These are phyloP conservation scores for Dicyrtoma fusca DNA, from an alignment of 2,888 invertebrate genomes.

Conservation along the genomic window DNA sequence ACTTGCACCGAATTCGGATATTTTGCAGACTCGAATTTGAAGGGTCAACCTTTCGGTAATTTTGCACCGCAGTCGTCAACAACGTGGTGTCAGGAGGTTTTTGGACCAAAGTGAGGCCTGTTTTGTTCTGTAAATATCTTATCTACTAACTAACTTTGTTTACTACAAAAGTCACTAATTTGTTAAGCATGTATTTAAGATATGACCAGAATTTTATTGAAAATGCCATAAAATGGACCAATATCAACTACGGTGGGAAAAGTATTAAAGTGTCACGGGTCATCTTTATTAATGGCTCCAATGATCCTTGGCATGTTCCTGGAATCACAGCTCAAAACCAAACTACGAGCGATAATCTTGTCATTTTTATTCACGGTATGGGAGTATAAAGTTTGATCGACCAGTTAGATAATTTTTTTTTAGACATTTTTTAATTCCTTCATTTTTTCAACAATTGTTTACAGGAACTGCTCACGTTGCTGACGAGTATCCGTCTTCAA, in stretches of 20 bases:
- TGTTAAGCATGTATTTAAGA: too few species aligned
- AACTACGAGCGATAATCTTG: slow-evolving; percentile 59
- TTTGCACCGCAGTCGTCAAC: slow-evolving; percentile 79
- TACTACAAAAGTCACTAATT: not conserved
- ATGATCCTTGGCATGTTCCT: slow-evolving; percentile 64
- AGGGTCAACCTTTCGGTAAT: slow-evolving; percentile 70
- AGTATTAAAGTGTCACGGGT: slow-evolving; percentile 59
- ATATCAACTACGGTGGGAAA: slow-evolving; percentile 62
- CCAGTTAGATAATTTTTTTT: too few species aligned
- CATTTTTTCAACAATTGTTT: slow-evolving; percentile 17
- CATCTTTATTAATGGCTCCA: slow-evolving; percentile 62
- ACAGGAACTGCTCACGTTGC: slow-evolving; percentile 96
- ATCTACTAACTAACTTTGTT: too few species aligned
- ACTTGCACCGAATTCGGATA: slow-evolving; percentile 96
- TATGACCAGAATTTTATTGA: slow-evolving; percentile 59
- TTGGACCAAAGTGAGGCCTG: slow-evolving; percentile 64
- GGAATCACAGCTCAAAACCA: slow-evolving; percentile 59
- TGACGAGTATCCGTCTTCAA: slow-evolving; percentile 69
- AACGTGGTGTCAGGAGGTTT: slow-evolving; percentile 81
- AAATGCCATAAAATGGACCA: slow-evolving; percentile 60
- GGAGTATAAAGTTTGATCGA: too few species aligned
- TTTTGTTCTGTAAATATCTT: slow-evolving; percentile 49
- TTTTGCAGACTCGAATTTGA: slow-evolving; percentile 79
- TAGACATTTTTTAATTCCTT: not conserved
- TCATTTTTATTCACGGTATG: slow-evolving; percentile 61